Percentiles rank a stretch among this genome's conserved stretches.
Evolutionary conservation across 2,797 vertebrate species (phyloP).

Genomic region (Cyclopterus lumpus): DNA sequence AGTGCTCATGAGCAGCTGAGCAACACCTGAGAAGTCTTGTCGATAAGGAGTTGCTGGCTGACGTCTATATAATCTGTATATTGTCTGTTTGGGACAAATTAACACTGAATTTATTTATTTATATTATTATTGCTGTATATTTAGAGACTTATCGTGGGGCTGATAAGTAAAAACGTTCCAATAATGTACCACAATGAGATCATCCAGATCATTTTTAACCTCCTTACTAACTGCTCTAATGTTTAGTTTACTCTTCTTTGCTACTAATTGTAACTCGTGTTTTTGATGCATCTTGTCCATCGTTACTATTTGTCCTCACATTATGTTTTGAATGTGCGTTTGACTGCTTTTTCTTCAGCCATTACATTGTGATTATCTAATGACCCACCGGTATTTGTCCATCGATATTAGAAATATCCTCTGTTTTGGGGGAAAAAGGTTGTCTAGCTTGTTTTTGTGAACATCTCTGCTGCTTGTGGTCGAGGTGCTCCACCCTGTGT

Average conservation of each 20-base stretch:
- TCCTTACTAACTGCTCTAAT: neutral
- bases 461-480: neutral
- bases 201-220: neutral
- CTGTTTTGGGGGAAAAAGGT: neutral
- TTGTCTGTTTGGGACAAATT: neutral
- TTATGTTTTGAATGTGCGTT: neutral
- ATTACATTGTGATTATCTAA: no score
- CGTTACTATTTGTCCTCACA: neutral
- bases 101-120: neutral
- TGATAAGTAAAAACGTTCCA: neutral
- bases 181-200: neutral
- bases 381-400: neutral
- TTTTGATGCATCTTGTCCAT: neutral
- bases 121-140: neutral
- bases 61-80: neutral
- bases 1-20: neutral
- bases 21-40: neutral
- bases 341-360: neutral
- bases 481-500: no score
- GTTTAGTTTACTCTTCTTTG: neutral
- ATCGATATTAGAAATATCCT: neutral
- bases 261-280: neutral
- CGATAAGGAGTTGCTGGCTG: neutral
- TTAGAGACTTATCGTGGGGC: neutral
- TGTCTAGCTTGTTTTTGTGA: slow-evolving; percentile 1